Base-by-base conservation (phyloP, 1,140 invertebrate species). In the Neomicropteryx cornuta region DNA sequence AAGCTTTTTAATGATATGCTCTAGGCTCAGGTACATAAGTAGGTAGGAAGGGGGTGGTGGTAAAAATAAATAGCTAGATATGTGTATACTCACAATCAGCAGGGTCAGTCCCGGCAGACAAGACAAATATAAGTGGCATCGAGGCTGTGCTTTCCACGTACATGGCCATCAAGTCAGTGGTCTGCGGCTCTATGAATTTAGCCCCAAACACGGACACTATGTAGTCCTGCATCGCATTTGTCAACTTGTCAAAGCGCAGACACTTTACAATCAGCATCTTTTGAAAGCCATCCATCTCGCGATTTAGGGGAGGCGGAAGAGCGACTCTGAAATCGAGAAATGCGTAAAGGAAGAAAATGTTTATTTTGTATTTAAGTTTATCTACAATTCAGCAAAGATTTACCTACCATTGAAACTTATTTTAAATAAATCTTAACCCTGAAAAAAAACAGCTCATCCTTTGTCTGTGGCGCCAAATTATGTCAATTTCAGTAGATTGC, bases 41-140 rank as follows among this genome's bases (percentile, higher is more conserved):
- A n/a, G n/a, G n/a, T 13, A 27, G 23, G 8, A 27, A 8, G 23
- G 23, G 23, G 23, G 8, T 19, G 18, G 33, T 36, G 5, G 18
- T 17, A 33, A 17, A 33, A 17, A 8, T 33, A 33, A 33, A 33
- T 33, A 8, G 8, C 8, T 6, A 8, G 6, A 33, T 33, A 11
- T 36, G 33, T n/a, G 29, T 11, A 13, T 33, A 37, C 8, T 38
- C 17, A 66, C 64, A 62, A 33, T 61, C 61, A 5, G 64, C 64
- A 4, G 92, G 91, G 66, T 96, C 92, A 0, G 84, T 82, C 13
- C 92, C 91, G 3, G 91, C 79, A 0, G 88, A 92, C 0, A 96
- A 62, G 10, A 97, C 79, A 51, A 96, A 95, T 22, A 97, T 76
- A 13, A 97, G 66, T 0, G 92, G 92, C 3, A 78, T 77, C 1